These are phyloP conservation scores for Microcebus lehilahytsara DNA, from an alignment of 2,113 vertebrate genomes.

Conservation along the genomic window DNA sequence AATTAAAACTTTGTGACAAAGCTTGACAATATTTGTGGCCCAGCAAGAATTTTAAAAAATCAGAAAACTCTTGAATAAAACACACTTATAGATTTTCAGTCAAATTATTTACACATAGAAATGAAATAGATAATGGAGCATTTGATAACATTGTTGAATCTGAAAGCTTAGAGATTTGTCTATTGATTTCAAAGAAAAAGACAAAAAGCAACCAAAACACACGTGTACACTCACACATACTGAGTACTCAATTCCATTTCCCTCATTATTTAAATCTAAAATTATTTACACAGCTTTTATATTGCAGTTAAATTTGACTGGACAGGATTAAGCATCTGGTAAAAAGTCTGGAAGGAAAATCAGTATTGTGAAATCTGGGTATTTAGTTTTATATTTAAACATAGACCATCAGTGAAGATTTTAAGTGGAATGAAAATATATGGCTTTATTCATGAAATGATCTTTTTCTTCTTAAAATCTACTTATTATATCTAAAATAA, in stretches of 20 bases:
- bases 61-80: slow-evolving; percentile 11
- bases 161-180: background rate
- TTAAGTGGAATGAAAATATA: background rate
- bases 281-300: background rate
- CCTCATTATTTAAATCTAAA: background rate
- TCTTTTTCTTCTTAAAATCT: background rate
- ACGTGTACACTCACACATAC: background rate
- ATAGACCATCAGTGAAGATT: background rate
- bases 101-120: slow-evolving; percentile 23
- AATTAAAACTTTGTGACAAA: background rate
- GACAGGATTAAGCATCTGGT: background rate
- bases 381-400: background rate
- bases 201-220: background rate
- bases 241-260: background rate
- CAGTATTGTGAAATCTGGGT: background rate
- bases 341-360: background rate
- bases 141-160: background rate
- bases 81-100: background rate
- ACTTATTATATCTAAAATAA: background rate
- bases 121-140: background rate
- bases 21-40: background rate
- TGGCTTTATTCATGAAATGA: background rate
- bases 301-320: background rate
- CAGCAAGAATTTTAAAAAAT: background rate
- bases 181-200: background rate